Evolutionary conservation across 2,888 invertebrate species (phyloP), one percentile per base, ranked within the genome.

Genomic region (Hemistola chrysoprasaria): DNA sequence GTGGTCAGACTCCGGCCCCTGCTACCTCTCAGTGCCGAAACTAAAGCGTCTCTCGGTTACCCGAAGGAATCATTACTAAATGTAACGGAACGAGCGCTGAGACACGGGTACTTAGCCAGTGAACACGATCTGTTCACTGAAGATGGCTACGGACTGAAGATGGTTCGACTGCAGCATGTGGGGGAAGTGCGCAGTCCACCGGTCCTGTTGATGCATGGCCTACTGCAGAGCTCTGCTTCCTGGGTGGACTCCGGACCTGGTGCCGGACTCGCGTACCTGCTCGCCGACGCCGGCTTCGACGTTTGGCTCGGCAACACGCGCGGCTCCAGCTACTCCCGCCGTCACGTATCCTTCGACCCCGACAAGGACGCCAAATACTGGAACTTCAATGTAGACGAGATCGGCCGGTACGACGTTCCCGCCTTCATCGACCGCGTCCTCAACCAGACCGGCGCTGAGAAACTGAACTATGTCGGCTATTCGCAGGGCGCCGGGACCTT

Each of bases 351-450:
- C 0, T 53, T 84, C 59, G 47, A 81, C 34, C 71, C 85, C 0
- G 65, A 59, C 1, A 56, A 39, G 22, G 79, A 90, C 23, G 11
- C 62, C 1, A 63, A 78, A 20, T 93, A 86, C 62, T 93, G 92
- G 92, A 63, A 90, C 22, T 92, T 91, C 56, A 93, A 93, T 39
- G 94, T 92, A 84, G 94, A 96, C 61, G 93, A 95, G 65, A 94
- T 96, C 65, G 95, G 93, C 0, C 66, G 80, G 10, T 92, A 90
- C 56, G 97, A 98, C 68, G 59, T 97, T 1, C 95, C 97, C 1
- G 93, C 94, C 0, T 67, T 71, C 23, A 62, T 81, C 0, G 80
- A 84, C 32, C 74, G 77, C 25, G 67, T 84, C 1, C 40, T 84
- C 3, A 44, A 66, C 0, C 45, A 65, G 2, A 79, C 83, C 0